Conservation (phyloP, 1,140 invertebrate species). For the Neotoxoptera formosana region DNA sequence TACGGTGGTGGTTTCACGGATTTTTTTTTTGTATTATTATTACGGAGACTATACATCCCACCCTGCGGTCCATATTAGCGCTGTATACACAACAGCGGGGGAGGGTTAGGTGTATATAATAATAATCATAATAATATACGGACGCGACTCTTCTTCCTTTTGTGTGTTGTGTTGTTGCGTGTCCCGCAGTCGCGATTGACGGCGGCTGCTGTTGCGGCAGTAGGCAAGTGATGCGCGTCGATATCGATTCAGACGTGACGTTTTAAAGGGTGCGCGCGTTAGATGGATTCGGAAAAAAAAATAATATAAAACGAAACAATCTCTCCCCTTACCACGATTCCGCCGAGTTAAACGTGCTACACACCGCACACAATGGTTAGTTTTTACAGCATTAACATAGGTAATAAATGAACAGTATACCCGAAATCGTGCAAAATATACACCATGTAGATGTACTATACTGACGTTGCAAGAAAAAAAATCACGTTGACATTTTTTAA, state of each 20-base stretch:
- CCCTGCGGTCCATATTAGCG: background rate
- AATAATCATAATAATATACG: background rate
- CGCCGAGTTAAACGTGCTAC: background rate
- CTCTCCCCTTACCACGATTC: background rate
- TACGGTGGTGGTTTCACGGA: conserved; percentile 1
- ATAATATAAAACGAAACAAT: background rate
- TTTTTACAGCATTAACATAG: background rate
- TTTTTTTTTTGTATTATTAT: background rate
- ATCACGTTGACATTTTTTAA: background rate
- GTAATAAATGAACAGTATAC: background rate
- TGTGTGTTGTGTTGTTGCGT: background rate
- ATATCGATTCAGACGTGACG: conserved; percentile 44
- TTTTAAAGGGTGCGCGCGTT: conserved; percentile 25
- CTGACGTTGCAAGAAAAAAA: background rate
- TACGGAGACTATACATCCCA: background rate
- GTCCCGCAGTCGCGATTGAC: conserved; percentile 19
- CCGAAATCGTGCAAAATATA: background rate
- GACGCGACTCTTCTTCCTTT: conserved; percentile 36
- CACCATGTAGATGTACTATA: too few species aligned
- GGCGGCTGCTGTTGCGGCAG: background rate
- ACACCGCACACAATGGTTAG: background rate
- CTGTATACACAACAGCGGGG: background rate
- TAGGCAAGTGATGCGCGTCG: conserved; percentile 41
- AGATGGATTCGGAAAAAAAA: background rate
- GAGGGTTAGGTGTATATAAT: background rate